Evolutionary conservation across 2,888 invertebrate genomes (phyloP).

Genomic region (Alentia gelatinosa): DNA sequence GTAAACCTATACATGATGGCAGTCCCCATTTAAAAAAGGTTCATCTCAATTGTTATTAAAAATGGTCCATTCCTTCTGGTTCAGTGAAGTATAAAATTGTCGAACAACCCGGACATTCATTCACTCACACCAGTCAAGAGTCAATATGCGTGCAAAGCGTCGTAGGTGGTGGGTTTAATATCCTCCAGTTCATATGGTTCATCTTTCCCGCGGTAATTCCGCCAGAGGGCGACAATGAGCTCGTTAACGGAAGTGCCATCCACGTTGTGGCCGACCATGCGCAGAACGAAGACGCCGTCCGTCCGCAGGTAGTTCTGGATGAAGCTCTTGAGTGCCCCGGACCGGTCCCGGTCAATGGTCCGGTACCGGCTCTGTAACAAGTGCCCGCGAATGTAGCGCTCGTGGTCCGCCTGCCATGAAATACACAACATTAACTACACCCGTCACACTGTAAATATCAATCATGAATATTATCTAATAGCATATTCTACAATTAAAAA

Average conservation of each 20-base stretch:
- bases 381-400: conserved; percentile 24
- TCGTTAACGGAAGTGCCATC: conserved; percentile 32
- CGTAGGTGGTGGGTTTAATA: neutral
- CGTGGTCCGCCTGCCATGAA: conserved; percentile 32
- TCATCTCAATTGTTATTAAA: no score
- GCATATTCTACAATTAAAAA: no score
- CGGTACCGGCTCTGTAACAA: neutral
- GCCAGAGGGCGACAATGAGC: conserved; percentile 19
- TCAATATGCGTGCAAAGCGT: neutral
- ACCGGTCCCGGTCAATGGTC: neutral
- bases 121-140: neutral
- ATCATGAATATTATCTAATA: no score
- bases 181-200: neutral
- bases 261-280: conserved; percentile 46
- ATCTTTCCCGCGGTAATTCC: neutral
- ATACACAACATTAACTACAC: no score
- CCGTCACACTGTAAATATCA: no score
- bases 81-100: no score
- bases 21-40: no score
- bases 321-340: neutral
- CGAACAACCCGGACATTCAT: no score
- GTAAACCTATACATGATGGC: no score
- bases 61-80: no score
- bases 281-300: conserved; percentile 52
- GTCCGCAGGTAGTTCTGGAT: conserved; percentile 60